Base-by-base conservation (phyloP, 2,797 vertebrate species). In the Apogon hyalosoma region DNA sequence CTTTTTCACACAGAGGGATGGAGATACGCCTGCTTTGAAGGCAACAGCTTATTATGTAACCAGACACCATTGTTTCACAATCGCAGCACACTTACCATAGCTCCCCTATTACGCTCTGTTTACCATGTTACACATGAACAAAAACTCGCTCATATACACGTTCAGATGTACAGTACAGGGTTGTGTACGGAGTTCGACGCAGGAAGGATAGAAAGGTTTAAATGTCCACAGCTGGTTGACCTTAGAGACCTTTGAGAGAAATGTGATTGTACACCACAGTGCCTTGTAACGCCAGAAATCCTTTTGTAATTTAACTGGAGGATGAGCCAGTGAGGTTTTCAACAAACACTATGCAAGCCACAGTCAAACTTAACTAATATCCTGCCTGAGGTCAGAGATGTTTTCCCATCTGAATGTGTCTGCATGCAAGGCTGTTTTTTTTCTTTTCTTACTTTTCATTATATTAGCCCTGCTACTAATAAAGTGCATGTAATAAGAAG, bases 41-140 rank as follows among this genome's bases (percentile, higher is more conserved):
- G 87, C 86, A 90, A 83, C 91, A 90, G 92, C 88, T 94, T 92
- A 94, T 94, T 93, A 92, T 92, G 94, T 92, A 94, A 94, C 87
- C 76, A 60, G 93, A 95, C 81, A 90, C 93, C 87, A 90, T 90
- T 92, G 92, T 93, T 92, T 94, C 91, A 90, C 90, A 92, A 93
- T 92, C 87, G 69, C 86, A 87, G 91, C 89, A 90, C 93, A 92
- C 92, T 93, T 94, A 90, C 68, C 53, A 62, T 7, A 63, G 84
- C 86, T 90, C 80, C 66, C 52, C 69, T 71, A 53, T 86, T 84
- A 86, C 87, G 75, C 82, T 65, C 56, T 24, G 19, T 67, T 40
- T 52, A 49, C 72, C 36, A 60, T 47, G 53, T 13, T 53, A 56
- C 63, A 72, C 38, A 69, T 51, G 48, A 0, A 42, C 7, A 43